phyloP scores from a whole-genome alignment of 2,888 invertebrate genomes.

The Drosophila phalerata region DNA sequence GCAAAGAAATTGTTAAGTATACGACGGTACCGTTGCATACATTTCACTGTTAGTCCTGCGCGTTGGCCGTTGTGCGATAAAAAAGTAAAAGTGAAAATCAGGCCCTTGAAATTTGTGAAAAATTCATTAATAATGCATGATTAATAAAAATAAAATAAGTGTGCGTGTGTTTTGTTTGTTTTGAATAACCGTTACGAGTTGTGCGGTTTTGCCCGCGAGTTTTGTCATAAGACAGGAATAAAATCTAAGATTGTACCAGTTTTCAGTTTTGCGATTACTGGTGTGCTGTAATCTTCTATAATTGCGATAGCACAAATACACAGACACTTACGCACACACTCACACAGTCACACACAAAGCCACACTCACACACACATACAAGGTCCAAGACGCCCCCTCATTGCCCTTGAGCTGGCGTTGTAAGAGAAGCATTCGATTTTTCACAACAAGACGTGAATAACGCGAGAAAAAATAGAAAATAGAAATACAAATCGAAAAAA shows the following conservation, averaged over 20 bases:
- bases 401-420: slow-evolving; percentile 69
- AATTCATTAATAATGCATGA: slow-evolving; percentile 71
- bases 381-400: slow-evolving; percentile 72
- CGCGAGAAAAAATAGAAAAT: slow-evolving; percentile 23
- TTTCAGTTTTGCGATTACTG: slow-evolving; percentile 29
- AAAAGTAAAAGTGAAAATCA: slow-evolving; percentile 78
- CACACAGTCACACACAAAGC: slow-evolving; percentile 15
- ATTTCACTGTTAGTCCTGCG: slow-evolving; percentile 64
- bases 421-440: slow-evolving; percentile 75
- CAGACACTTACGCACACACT: slow-evolving; percentile 16
- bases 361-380: not conserved
- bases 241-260: slow-evolving; percentile 1
- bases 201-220: slow-evolving; percentile 17
- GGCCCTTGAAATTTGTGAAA: slow-evolving; percentile 67
- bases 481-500: slow-evolving; percentile 2
- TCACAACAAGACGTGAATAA: slow-evolving; percentile 74
- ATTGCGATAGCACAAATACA: slow-evolving; percentile 52
- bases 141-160: slow-evolving; percentile 37
- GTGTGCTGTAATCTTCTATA: slow-evolving; percentile 74
- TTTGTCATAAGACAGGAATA: slow-evolving; percentile 3
- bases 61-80: slow-evolving; percentile 52
- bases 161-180: slow-evolving; percentile 37
- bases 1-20: slow-evolving; percentile 12
- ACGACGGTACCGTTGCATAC: slow-evolving; percentile 44
- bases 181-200: slow-evolving; percentile 32